Conservation (phyloP, 2,888 invertebrate species). For the Hydraecia micacea region DNA sequence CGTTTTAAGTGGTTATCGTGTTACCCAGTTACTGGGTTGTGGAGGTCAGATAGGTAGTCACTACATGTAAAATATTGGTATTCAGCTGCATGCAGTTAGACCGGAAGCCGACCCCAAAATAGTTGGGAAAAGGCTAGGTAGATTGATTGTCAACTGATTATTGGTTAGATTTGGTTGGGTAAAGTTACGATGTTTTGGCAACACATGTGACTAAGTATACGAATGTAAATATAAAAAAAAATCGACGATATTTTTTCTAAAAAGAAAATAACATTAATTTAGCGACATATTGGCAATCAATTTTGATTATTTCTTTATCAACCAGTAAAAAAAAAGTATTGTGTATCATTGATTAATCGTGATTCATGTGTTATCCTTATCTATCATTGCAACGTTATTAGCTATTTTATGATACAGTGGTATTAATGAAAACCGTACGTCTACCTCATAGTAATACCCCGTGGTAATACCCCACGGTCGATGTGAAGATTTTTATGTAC, state of each 20-base stretch:
- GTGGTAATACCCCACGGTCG: not conserved
- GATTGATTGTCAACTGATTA: not conserved
- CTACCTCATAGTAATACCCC: too few relatives aligned
- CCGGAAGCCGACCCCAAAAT: not conserved
- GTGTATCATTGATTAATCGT: not conserved
- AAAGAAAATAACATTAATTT: conserved; percentile 8
- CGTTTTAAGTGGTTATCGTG: not conserved
- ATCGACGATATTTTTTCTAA: not conserved
- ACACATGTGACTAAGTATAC: not conserved
- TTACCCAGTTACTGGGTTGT: not conserved
- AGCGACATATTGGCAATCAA: conserved; percentile 6
- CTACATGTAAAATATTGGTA: not conserved
- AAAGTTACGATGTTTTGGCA: not conserved
- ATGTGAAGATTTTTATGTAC: not conserved
- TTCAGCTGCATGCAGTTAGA: not conserved
- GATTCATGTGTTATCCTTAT: conserved; percentile 2
- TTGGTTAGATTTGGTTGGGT: not conserved
- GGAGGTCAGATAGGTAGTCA: too few relatives aligned
- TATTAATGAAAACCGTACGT: not conserved
- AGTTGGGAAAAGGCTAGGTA: not conserved
- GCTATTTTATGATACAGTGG: not conserved
- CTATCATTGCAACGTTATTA: not conserved
- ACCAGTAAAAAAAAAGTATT: too few relatives aligned
- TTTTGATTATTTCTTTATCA: conserved; percentile 3
- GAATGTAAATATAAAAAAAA: not conserved